A percentile compares a stretch with the other conserved stretches of the same genome.
phyloP scores from a whole-genome alignment of 1,140 invertebrate genomes.

The Hyles vespertilio region DNA sequence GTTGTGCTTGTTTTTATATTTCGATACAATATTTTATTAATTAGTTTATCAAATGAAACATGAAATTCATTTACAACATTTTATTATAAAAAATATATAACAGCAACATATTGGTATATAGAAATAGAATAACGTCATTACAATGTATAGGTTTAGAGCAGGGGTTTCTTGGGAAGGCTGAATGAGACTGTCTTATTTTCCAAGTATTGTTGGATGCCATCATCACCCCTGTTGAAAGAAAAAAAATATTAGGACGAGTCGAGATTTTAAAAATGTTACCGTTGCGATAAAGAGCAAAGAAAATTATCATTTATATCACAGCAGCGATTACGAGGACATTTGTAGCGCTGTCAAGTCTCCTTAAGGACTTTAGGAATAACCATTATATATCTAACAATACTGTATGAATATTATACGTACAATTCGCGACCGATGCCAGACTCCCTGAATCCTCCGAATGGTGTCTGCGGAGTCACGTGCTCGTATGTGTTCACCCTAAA shows the following conservation, averaged over 20 bases:
- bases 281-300: no score
- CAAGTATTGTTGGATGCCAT: slow-evolving; percentile 85
- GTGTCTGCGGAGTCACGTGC: slow-evolving; percentile 78
- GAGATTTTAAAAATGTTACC: no score
- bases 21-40: no score
- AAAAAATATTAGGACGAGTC: background rate
- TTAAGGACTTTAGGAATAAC: background rate
- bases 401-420: slow-evolving; percentile 42
- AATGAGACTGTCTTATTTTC: slow-evolving; percentile 86
- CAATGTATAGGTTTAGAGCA: slow-evolving; percentile 26
- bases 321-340: no score
- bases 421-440: slow-evolving; percentile 86
- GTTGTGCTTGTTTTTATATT: no score
- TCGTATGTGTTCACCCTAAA: slow-evolving; percentile 85
- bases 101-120: background rate
- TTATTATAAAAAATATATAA: no score
- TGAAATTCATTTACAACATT: no score
- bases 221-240: slow-evolving; percentile 77
- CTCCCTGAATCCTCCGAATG: slow-evolving; percentile 89
- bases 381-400: background rate
- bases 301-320: no score
- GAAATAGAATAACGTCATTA: background rate
- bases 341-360: no score
- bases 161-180: slow-evolving; percentile 63
- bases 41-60: no score